A percentile compares a stretch with the other conserved stretches of the same genome.
Evolutionary conservation across 2,888 invertebrate genomes (phyloP).

Genomic region (Ormyrus rosae): DNA sequence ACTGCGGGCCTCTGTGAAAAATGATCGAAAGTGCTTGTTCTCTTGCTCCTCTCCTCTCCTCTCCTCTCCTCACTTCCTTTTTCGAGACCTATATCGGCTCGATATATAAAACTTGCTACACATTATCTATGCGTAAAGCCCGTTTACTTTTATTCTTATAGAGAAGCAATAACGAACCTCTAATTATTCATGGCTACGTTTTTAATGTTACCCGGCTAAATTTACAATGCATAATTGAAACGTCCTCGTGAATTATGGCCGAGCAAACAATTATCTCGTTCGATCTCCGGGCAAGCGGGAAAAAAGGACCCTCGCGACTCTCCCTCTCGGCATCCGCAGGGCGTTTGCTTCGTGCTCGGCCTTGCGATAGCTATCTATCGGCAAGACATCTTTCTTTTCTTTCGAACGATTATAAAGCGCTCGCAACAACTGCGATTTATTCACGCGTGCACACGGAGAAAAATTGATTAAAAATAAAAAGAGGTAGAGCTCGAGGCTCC

Average conservation of each 20-base stretch:
- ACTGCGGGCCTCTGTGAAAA: conserved; percentile 63
- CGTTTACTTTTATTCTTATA: no score
- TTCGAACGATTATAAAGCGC: not conserved
- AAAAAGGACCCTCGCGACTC: not conserved
- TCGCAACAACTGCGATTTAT: conserved; percentile 32
- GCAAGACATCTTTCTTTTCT: conserved; percentile 9
- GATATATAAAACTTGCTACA: conserved; percentile 32
- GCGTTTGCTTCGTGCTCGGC: no score
- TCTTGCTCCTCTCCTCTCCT: not conserved
- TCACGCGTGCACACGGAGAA: not conserved
- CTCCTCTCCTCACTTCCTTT: not conserved
- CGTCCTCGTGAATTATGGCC: not conserved
- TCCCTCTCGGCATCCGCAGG: no score
- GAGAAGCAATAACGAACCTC: no score
- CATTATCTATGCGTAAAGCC: no score
- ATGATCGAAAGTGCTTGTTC: conserved; percentile 60
- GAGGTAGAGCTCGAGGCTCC: not conserved
- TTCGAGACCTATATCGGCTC: not conserved
- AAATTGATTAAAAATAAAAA: not conserved
- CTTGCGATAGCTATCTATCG: conserved; percentile 25
- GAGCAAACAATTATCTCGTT: conserved; percentile 29
- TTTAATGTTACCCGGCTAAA: no score
- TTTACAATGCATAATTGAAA: not conserved
- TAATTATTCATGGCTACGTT: no score
- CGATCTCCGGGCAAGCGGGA: not conserved